These are phyloP conservation scores for Anguilla megastoma DNA, from an alignment of 2,797 vertebrate genomes.

Conservation along the genomic window DNA sequence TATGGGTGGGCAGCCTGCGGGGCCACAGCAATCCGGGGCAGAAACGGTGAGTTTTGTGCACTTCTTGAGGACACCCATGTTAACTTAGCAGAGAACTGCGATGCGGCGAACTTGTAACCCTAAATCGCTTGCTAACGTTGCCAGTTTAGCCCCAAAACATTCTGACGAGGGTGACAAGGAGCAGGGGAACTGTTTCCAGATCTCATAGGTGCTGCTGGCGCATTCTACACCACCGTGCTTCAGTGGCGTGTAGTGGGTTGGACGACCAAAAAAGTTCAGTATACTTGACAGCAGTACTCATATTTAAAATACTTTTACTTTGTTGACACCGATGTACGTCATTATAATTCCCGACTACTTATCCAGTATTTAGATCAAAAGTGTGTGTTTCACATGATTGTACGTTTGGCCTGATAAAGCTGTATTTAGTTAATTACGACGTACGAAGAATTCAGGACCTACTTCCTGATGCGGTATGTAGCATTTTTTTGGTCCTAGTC, in stretches of 20 bases:
- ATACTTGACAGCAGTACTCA: background rate
- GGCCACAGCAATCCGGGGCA: conserved; percentile 87
- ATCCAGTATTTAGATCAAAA: background rate
- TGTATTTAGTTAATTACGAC: background rate
- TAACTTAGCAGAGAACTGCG: background rate
- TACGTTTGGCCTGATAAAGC: background rate
- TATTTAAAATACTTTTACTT: background rate
- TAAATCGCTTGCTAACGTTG: background rate
- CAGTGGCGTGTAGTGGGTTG: background rate
- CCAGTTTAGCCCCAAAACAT: background rate
- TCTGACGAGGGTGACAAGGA: background rate
- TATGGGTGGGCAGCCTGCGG: conserved; percentile 85
- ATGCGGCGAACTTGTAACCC: background rate
- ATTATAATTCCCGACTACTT: background rate
- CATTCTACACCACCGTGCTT: background rate
- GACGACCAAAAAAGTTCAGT: background rate
- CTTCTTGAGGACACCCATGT: background rate
- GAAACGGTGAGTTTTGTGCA: conserved; percentile 82
- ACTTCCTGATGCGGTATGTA: background rate
- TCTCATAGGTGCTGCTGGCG: background rate
- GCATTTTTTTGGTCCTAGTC: background rate
- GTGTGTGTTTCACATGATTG: background rate
- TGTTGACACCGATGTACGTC: background rate
- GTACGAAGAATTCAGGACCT: background rate
- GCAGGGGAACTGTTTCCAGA: background rate